phyloP scores from a whole-genome alignment of 1,140 invertebrate species.

The Zophobas atratus region DNA sequence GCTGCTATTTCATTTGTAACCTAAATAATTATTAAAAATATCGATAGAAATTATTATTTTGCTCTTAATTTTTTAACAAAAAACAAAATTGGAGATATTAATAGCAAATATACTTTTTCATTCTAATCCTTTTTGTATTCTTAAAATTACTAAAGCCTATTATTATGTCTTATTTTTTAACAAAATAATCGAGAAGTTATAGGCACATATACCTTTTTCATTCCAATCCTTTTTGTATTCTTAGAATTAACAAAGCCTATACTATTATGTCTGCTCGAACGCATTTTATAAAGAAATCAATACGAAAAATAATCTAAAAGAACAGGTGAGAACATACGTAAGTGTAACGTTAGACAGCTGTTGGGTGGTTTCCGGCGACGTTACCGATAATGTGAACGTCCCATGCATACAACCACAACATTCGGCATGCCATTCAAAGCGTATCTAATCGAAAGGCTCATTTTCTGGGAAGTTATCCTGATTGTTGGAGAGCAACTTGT shows the following conservation, averaged over 20 bases:
- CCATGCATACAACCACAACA: slow-evolving; percentile 23
- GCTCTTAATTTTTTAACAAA: too few species aligned
- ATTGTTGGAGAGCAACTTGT: slow-evolving; percentile 51
- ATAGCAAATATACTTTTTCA: too few species aligned
- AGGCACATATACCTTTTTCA: too few species aligned
- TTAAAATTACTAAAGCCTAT: too few species aligned
- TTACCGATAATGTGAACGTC: slow-evolving; percentile 43
- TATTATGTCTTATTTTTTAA: too few species aligned
- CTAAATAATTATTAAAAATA: too few species aligned
- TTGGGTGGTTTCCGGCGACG: slow-evolving; percentile 34
- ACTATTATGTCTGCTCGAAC: not conserved
- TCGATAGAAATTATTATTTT: too few species aligned
- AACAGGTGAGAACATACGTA: slow-evolving; percentile 26
- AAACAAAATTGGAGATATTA: too few species aligned
- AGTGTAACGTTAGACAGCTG: slow-evolving; percentile 32
- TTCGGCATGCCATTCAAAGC: slow-evolving; percentile 52
- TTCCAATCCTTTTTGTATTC: too few species aligned
- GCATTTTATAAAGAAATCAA: slow-evolving; percentile 9
- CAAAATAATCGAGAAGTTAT: too few species aligned
- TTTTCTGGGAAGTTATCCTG: slow-evolving; percentile 55
- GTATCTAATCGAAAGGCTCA: slow-evolving; percentile 51
- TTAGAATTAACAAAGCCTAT: not conserved
- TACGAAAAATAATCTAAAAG: slow-evolving; percentile 4
- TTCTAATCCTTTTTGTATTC: too few species aligned
- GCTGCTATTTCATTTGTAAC: too few species aligned